Evolutionary conservation across 2,797 vertebrate genomes (phyloP).

Genomic region (Diplodus sargus): DNA sequence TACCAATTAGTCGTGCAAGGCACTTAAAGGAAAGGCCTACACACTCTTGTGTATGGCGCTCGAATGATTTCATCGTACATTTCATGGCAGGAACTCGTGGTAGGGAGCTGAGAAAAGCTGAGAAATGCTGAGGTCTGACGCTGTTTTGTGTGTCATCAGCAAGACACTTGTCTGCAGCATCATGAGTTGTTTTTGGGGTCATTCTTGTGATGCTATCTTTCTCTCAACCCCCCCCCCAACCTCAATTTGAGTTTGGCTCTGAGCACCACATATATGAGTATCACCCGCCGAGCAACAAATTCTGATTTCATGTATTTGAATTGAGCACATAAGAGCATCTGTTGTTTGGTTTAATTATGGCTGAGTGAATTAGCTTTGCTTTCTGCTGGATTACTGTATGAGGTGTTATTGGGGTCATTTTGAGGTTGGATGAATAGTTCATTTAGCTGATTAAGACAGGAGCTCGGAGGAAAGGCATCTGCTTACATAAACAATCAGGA

Average conservation of each 20-base stretch:
- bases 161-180: constrained; percentile 41
- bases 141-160: constrained; percentile 39
- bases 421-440: constrained; percentile 32
- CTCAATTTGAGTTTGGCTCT: background rate
- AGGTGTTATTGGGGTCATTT: constrained; percentile 42
- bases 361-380: constrained; percentile 51
- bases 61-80: constrained; percentile 13
- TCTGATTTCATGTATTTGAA: constrained; percentile 60
- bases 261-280: constrained; percentile 5
- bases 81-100: constrained; percentile 37
- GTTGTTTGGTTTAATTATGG: constrained; percentile 44
- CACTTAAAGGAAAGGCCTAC: background rate
- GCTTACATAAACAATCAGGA: constrained; percentile 15
- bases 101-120: constrained; percentile 15
- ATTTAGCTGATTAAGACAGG: constrained; percentile 15
- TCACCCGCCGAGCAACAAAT: constrained; percentile 35
- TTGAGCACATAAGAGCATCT: constrained; percentile 50
- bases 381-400: constrained; percentile 39
- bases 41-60: constrained; percentile 3
- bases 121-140: constrained; percentile 18
- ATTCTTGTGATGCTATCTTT: constrained; percentile 38
- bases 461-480: constrained; percentile 11
- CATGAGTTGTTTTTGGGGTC: constrained; percentile 59
- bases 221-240: no score
- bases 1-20: constrained; percentile 8